These are phyloP conservation scores for Xiphophorus couchianus DNA, from an alignment of 2,113 vertebrate genomes.

Conservation along the genomic window DNA sequence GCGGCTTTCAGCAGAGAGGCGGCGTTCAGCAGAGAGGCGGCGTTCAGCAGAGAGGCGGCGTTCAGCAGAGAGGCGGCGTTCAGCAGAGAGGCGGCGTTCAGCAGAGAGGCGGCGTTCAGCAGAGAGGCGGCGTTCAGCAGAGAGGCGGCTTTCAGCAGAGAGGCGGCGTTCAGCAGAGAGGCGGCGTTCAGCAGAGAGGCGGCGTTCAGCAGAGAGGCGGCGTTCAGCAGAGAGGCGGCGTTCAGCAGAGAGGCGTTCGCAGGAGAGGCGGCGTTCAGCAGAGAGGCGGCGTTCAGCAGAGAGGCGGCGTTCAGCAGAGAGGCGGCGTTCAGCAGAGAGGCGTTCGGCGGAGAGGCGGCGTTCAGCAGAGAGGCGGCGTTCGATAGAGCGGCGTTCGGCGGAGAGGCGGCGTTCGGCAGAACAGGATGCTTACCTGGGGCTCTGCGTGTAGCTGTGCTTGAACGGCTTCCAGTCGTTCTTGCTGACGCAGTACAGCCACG, in stretches of 20 bases:
- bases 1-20: neutral
- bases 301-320: neutral
- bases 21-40: no score
- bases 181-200: neutral
- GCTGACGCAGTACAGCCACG: conserved; percentile 93
- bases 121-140: neutral
- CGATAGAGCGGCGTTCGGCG: no score
- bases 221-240: no score
- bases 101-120: neutral
- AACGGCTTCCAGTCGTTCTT: conserved; percentile 93
- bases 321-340: no score
- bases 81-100: no score
- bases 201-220: no score
- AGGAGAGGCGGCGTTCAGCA: neutral
- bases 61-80: neutral
- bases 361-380: neutral
- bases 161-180: no score
- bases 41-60: neutral
- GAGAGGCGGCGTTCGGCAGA: neutral
- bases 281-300: conserved; percentile 2
- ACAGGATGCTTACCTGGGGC: conserved; percentile 84
- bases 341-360: no score
- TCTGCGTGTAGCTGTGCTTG: conserved; percentile 87
- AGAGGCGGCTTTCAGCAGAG: no score
- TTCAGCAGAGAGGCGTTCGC: neutral